Evolutionary conservation across 2,888 invertebrate genomes (phyloP), one percentile per base, ranked within the genome.

Genomic region (Alviniconcha strummeri): DNA sequence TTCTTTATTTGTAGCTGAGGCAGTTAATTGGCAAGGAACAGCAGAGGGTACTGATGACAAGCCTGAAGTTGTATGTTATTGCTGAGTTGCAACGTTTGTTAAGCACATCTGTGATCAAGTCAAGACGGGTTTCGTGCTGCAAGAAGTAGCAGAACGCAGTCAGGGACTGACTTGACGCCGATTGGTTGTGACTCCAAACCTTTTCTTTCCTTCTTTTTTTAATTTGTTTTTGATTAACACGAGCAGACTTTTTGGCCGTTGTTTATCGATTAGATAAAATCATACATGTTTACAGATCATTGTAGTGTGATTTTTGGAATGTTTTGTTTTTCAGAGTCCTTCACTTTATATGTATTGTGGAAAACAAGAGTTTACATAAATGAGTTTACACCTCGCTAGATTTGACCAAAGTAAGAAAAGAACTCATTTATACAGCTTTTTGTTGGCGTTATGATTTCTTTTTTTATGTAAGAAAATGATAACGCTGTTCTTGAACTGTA

Each of bases 81-180:
- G 52, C 6, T 52, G 55, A 17, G 75, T 54, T 55, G 15, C 57
- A 5, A 52, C 54, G 64, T 54, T 76, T 76, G 77, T 77, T 60
- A 82, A 82, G 82, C 82, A 77, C 76, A 82, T 82, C 82, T 82
- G 82, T 82, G 82, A 82, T 82, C 77, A 77, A 56, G 77, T 82
- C 56, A 69, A 82, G 82, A 82, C 77, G 76, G 82, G 76, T 82
- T 67, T 67, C 71, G 57, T 77, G 82, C 77, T 77, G 69, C 69
- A 56, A 77, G 71, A 82, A 67, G 69, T 55, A 75, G 75, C 75
- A 82, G 76, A 82, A 64, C 82, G 19, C 75, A 55, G 75, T 75
- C 76, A 57, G 69, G 71, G 71, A 57, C 60, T 81, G 81, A 72
- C 60, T 81, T 81, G 81, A 81, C 72, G 36, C 72, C 17, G 72